Conservation (phyloP, 2,797 vertebrate species). For the Oophaga sylvatica region DNA sequence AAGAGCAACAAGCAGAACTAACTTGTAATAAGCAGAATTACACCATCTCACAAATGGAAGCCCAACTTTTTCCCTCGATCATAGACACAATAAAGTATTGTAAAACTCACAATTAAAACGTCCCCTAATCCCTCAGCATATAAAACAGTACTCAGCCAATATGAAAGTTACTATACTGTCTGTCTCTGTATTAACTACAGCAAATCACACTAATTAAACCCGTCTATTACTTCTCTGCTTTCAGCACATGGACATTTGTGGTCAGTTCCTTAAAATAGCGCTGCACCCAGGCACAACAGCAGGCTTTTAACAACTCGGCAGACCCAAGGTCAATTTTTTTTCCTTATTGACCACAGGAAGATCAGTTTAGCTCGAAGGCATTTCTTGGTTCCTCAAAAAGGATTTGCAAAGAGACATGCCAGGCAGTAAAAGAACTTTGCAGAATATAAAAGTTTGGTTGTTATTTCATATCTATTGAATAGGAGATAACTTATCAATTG, state of each 20-base stretch:
- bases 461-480: no score
- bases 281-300: slow-evolving; percentile 33
- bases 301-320: slow-evolving; percentile 34
- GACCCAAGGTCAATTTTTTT: slow-evolving; percentile 43
- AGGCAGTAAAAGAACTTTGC: neutral
- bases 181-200: neutral
- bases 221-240: neutral
- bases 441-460: neutral
- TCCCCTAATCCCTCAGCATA: neutral
- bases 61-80: neutral
- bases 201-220: slow-evolving; percentile 27
- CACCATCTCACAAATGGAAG: neutral
- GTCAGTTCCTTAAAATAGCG: slow-evolving; percentile 33
- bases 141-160: slow-evolving; percentile 13
- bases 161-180: neutral
- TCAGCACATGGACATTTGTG: slow-evolving; percentile 7
- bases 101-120: slow-evolving; percentile 5
- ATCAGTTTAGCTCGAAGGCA: slow-evolving; percentile 29
- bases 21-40: neutral
- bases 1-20: neutral
- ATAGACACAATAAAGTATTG: neutral
- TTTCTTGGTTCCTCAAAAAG: slow-evolving; percentile 9
- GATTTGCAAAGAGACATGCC: neutral
- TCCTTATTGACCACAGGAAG: slow-evolving; percentile 25
- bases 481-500: no score